Evolutionary conservation across 1,140 invertebrate species (phyloP), one percentile per base, ranked within the genome.

Genomic region (Macrobrachium nipponense): DNA sequence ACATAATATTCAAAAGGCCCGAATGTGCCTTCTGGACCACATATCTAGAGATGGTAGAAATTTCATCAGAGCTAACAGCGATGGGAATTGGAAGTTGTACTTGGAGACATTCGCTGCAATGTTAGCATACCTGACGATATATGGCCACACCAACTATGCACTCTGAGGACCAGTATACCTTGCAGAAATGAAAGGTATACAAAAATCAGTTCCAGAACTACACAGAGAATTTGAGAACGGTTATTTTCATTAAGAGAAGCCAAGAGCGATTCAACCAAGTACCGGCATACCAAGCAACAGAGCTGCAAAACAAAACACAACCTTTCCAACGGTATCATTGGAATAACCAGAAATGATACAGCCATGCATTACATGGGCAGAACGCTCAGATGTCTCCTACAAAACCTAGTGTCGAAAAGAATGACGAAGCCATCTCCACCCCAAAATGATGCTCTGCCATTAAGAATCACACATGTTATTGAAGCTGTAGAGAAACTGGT

Each of bases 131-230:
- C 36, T 76, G 11, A 36, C 73, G 18, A 15, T 76, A 18, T 76
- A 76, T 76, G 73, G 44, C 44, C 73, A 76, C 73, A 76, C 73
- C 7, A 76, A 76, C 73, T 76, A 76, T 76, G 73, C 73, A 11
- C 7, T 20, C 11, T 76, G 73, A 43, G 73, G 73, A 11, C 73
- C 73, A n/a, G 73, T 76, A 11, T 76, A 76, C n/a, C 73, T 76
- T 36, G 73, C 73, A 43, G 73, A 76, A 12, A 76, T 76, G 73
- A 15, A 43, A 76, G 44, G n/a, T 43, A 7, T 76, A 6, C 23
- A 15, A 43, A 76, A 7, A 11, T 36, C 27, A 76, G 73, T 43
- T n/a, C 73, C 73, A 76, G 27, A 70, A 27, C n/a, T 70, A n/a
- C n/a, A 70, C 36, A 27, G 8, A 10, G 66, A 70, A 20, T n/a